Percentiles rank a stretch among this genome's conserved stretches.
Evolutionary conservation across 2,797 vertebrate species (phyloP).

Genomic region (Pipistrellus nathusii): DNA sequence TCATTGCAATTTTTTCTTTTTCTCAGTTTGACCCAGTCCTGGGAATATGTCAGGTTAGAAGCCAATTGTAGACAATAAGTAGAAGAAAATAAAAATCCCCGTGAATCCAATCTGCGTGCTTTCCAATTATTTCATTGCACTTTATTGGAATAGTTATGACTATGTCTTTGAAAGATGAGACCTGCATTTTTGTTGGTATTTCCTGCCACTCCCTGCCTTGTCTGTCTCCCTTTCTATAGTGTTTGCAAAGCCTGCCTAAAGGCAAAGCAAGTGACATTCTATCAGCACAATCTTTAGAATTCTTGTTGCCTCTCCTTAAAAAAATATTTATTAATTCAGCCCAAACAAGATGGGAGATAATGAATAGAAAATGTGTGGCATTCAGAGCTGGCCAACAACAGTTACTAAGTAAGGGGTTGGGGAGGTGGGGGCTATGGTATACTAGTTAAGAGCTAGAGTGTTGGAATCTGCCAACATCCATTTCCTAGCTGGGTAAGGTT

Average conservation of each 20-base stretch:
- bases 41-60: background rate
- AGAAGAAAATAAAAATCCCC: background rate
- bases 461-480: background rate
- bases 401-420: background rate
- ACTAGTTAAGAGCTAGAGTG: background rate
- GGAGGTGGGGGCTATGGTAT: background rate
- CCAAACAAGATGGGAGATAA: background rate
- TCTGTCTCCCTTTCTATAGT: background rate
- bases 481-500: background rate
- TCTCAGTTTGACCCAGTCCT: constrained; percentile 3
- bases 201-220: background rate
- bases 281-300: background rate
- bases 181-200: background rate
- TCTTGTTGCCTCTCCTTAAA: constrained; percentile 40
- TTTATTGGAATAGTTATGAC: background rate
- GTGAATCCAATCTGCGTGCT: background rate
- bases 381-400: background rate
- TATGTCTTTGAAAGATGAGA: background rate
- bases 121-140: background rate
- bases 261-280: background rate
- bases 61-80: background rate
- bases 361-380: background rate
- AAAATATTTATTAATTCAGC: constrained; percentile 23
- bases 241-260: constrained; percentile 24
- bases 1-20: background rate